Conservation (phyloP, 2,113 vertebrate species). For the Aegypius monachus region DNA sequence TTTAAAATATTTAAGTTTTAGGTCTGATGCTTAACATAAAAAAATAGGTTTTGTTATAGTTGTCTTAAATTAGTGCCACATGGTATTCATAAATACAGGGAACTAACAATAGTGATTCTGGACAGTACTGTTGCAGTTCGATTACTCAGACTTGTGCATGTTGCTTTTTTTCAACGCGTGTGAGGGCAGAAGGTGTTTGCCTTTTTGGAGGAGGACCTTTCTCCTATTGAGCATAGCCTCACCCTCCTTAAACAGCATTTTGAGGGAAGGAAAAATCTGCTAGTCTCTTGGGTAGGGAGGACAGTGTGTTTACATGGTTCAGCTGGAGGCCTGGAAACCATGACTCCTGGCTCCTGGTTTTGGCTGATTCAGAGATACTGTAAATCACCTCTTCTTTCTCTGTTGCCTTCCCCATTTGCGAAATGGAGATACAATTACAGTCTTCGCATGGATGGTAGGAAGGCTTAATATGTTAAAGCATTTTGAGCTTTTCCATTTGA, state of each 20-base stretch:
- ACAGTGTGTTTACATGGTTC: neutral
- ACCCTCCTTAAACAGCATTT: neutral
- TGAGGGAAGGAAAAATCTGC: neutral
- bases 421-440: neutral
- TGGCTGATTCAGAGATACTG: neutral
- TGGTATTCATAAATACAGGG: neutral
- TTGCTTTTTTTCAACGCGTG: rapidly evolving
- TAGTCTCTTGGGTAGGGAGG: neutral
- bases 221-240: neutral
- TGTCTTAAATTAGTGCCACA: neutral
- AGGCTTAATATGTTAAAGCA: neutral
- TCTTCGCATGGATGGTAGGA: neutral
- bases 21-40: neutral
- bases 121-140: neutral
- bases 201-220: neutral
- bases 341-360: neutral
- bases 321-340: neutral
- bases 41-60: neutral
- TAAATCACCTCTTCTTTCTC: neutral
- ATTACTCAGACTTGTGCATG: neutral
- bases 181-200: neutral
- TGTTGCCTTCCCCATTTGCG: neutral
- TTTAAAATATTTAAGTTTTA: neutral
- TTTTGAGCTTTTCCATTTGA: neutral
- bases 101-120: neutral